Evolutionary conservation across 2,888 invertebrate genomes (phyloP), one percentile per base, ranked within the genome.

Genomic region (Calliopum simillimum): DNA sequence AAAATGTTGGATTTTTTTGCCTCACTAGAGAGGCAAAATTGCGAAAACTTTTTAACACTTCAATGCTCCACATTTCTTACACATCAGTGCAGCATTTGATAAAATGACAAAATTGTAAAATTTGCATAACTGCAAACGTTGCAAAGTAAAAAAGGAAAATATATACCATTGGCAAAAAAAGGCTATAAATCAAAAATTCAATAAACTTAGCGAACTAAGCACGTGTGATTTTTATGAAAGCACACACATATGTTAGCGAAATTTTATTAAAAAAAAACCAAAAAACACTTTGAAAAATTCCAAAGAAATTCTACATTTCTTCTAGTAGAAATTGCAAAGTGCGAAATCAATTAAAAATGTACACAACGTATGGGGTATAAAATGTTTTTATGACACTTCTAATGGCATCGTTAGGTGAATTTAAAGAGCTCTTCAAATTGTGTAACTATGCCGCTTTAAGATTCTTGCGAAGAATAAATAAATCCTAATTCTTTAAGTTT

Each of bases 101-200:
- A 33, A 33, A 33, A 1, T 33, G 33, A 33, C 33, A 33, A 33
- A 8, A 33, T 8, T 8, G 33, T 33, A 33, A 33, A 33, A 33
- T 33, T 21, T 12, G 49, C 49, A 49, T 49, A 49, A 49, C 2
- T 49, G 49, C 16, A 14, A 49, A 49, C 49, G 5, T 5, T 14
- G 49, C 14, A 49, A 49, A 14, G 13, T n/a, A n/a, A n/a, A n/a
- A n/a, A n/a, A n/a, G n/a, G n/a, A n/a, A n/a, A n/a, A n/a, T n/a
- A n/a, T n/a, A 5, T 16, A 12, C 6, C 49, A 49, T 12, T 14
- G 33, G 33, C 33, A 49, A 16, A 16, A n/a, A 16, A 49, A 14
- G 49, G 6, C 49, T 8, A 55, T 55, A 55, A 55, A 55, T 55
- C 53, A 23, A 5, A 55, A 16, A 55, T 55, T 55, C 53, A 21